These are phyloP conservation scores for Bujurquina vittata DNA, from an alignment of 2,113 vertebrate species.

Conservation along the genomic window DNA sequence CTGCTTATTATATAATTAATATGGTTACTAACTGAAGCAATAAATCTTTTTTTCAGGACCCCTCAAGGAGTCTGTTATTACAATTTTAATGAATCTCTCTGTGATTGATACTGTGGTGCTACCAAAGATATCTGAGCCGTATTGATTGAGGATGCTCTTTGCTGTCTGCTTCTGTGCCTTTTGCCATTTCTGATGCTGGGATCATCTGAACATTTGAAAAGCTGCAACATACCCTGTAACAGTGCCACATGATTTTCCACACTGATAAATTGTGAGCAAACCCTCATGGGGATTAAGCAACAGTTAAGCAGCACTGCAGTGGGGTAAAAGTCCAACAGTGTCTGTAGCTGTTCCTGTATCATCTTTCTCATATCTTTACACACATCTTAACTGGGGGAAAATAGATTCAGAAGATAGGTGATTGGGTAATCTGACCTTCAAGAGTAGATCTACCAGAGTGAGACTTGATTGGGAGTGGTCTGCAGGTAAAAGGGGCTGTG, in stretches of 20 bases:
- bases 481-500: slow-evolving; percentile 56
- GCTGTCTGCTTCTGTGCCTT: background rate
- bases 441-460: slow-evolving; percentile 33
- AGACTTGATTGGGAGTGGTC: slow-evolving; percentile 20
- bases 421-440: slow-evolving; percentile 49
- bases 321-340: slow-evolving; percentile 8
- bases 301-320: background rate
- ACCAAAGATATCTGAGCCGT: slow-evolving; percentile 18
- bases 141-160: background rate
- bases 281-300: background rate
- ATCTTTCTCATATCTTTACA: slow-evolving; percentile 51
- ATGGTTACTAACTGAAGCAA: slow-evolving; percentile 43
- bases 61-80: slow-evolving; percentile 43
- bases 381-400: slow-evolving; percentile 51
- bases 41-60: slow-evolving; percentile 39
- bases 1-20: slow-evolving; percentile 57
- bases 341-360: slow-evolving; percentile 30
- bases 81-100: slow-evolving; percentile 48
- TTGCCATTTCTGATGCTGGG: background rate
- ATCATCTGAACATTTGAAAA: background rate
- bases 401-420: slow-evolving; percentile 49
- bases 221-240: background rate
- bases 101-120: slow-evolving; percentile 36
- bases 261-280: background rate
- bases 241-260: background rate